phyloP scores from a whole-genome alignment of 1,140 invertebrate genomes.

The Cotesia glomerata region DNA sequence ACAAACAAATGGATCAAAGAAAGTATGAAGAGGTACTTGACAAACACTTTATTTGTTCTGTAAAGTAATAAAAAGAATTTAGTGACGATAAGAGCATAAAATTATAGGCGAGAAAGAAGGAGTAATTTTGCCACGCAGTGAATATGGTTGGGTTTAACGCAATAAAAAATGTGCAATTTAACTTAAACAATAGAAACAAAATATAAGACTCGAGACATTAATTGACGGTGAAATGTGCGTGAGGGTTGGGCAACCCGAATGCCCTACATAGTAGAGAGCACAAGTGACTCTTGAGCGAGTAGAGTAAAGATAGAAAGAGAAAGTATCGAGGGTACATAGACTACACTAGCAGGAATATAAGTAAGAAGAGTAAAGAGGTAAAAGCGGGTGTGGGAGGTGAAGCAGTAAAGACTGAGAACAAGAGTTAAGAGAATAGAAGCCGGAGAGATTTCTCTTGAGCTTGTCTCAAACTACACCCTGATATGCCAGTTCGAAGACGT shows the following conservation, averaged over 20 bases:
- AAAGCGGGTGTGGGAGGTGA: constrained; percentile 16
- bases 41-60: not conserved
- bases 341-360: constrained; percentile 3
- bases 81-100: no score
- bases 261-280: constrained; percentile 47
- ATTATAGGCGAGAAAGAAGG: not conserved
- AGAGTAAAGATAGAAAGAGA: no score
- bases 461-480: not conserved
- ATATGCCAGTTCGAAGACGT: not conserved
- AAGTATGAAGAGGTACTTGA: no score
- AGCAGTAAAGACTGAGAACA: no score
- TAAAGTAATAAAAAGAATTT: not conserved
- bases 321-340: not conserved
- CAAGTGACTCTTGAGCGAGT: no score
- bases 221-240: constrained; percentile 44
- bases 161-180: not conserved
- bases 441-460: no score
- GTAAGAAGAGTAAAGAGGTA: constrained; percentile 33
- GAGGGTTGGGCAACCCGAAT: constrained; percentile 54
- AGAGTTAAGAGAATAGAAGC: no score
- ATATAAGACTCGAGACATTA: not conserved
- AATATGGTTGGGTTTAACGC: not conserved
- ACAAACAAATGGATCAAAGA: constrained; percentile 20
- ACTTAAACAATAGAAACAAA: not conserved
- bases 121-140: not conserved